Conservation (phyloP, 2,797 vertebrate genomes). For the Prunella strophiata region DNA sequence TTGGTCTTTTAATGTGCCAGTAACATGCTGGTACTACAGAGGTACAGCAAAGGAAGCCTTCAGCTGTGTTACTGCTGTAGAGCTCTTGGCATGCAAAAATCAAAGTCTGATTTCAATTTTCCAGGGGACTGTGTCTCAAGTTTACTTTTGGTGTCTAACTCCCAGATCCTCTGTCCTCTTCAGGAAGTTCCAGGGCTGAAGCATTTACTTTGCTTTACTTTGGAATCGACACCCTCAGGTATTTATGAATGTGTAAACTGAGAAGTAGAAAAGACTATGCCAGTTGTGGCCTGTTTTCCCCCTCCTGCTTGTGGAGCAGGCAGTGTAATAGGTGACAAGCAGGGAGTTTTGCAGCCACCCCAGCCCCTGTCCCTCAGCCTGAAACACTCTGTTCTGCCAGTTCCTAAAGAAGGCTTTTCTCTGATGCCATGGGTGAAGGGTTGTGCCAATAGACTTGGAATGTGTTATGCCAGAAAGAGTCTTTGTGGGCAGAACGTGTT, state of each 20-base stretch:
- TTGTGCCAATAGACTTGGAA: neutral
- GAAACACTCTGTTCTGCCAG: neutral
- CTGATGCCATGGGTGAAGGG: neutral
- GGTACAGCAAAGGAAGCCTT: neutral
- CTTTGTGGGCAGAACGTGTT: neutral
- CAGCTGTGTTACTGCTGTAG: neutral
- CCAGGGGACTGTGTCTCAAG: neutral
- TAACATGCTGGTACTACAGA: neutral
- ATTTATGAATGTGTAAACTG: slow-evolving; percentile 14
- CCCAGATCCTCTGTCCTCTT: neutral
- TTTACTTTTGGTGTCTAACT: neutral
- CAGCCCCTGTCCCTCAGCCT: neutral
- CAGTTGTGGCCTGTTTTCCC: neutral
- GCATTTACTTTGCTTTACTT: slow-evolving; percentile 52
- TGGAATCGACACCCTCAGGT: neutral
- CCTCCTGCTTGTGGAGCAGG: neutral
- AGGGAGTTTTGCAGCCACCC: neutral
- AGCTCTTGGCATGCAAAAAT: slow-evolving; percentile 4
- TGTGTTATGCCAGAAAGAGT: neutral
- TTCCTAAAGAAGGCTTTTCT: neutral
- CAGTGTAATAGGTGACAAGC: neutral
- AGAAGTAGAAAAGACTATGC: neutral
- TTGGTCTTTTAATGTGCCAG: neutral
- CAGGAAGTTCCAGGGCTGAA: neutral
- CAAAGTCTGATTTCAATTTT: slow-evolving; percentile 50